phyloP scores from a whole-genome alignment of 1,140 invertebrate genomes.

The Cotesia chilonis region DNA sequence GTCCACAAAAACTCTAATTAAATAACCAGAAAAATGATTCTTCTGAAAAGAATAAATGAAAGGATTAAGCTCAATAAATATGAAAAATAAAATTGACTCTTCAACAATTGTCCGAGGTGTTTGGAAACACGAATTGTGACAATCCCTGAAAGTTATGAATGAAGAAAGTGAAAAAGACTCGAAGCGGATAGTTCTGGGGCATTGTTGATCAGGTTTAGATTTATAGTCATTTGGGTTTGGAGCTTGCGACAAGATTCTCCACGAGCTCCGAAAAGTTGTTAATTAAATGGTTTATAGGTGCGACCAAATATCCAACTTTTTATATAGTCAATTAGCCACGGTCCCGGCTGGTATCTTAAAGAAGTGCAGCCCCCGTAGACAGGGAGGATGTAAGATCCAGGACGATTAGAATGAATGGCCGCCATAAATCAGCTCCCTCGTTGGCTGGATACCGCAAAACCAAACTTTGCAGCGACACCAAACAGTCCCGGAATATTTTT shows the following conservation, averaged over 20 bases:
- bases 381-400: conserved; percentile 59
- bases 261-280: conserved; percentile 44
- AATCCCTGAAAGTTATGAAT: background rate
- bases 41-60: too few species aligned
- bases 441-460: conserved; percentile 41
- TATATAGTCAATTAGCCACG: conserved; percentile 61
- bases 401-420: conserved; percentile 67
- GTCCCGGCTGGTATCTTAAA: conserved; percentile 46
- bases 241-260: conserved; percentile 23
- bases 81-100: too few species aligned
- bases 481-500: too few species aligned
- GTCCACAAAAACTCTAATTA: too few species aligned
- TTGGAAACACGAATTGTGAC: too few species aligned
- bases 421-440: conserved; percentile 63
- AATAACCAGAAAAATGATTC: too few species aligned
- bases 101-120: too few species aligned
- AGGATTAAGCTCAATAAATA: too few species aligned
- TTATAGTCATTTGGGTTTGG: conserved; percentile 21
- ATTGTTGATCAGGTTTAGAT: conserved; percentile 16
- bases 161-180: background rate
- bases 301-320: conserved; percentile 56
- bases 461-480: background rate
- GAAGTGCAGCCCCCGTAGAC: conserved; percentile 55
- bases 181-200: background rate
- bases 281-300: conserved; percentile 59